These are phyloP conservation scores for Drosophila orosa DNA, from an alignment of 1,140 invertebrate genomes.

Conservation along the genomic window DNA sequence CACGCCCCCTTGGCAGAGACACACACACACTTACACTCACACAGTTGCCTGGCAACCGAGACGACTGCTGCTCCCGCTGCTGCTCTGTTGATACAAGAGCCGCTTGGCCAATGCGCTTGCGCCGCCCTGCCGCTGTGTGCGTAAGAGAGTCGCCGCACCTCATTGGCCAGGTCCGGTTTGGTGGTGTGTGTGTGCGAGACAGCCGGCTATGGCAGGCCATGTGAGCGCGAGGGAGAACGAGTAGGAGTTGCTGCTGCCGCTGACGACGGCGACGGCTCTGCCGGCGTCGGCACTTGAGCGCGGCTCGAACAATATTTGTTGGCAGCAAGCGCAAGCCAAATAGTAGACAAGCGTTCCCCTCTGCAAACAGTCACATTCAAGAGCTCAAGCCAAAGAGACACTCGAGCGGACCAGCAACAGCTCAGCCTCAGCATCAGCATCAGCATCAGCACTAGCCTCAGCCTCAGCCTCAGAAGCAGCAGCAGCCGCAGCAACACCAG, in stretches of 20 bases:
- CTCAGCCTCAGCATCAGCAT: conserved; percentile 31
- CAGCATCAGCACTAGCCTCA: conserved; percentile 20
- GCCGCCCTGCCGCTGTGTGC: conserved; percentile 63
- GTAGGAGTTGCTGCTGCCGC: conserved; percentile 44
- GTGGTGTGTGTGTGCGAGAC: conserved; percentile 45
- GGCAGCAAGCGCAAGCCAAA: conserved; percentile 84
- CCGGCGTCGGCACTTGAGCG: conserved; percentile 76
- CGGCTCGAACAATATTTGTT: conserved; percentile 84
- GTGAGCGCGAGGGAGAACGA: conserved; percentile 47
- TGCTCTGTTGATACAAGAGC: conserved; percentile 73
- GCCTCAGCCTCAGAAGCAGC: conserved; percentile 14
- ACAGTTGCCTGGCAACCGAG: conserved; percentile 67
- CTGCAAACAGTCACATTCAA: conserved; percentile 85
- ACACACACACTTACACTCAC: background rate
- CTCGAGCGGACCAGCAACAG: conserved; percentile 80
- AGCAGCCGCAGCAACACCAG: conserved; percentile 12
- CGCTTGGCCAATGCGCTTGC: conserved; percentile 71
- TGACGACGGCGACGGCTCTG: conserved; percentile 31
- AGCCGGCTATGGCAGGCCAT: conserved; percentile 1
- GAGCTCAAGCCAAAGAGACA: conserved; percentile 84
- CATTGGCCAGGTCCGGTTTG: conserved; percentile 53
- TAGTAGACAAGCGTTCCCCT: conserved; percentile 84
- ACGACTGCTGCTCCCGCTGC: conserved; percentile 16
- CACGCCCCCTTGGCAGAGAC: conserved; percentile 40
- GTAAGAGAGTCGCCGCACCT: conserved; percentile 67